Percentiles rank a stretch among this genome's conserved stretches.
Evolutionary conservation across 2,797 vertebrate genomes (phyloP).

Genomic region (Harpagifer antarcticus): DNA sequence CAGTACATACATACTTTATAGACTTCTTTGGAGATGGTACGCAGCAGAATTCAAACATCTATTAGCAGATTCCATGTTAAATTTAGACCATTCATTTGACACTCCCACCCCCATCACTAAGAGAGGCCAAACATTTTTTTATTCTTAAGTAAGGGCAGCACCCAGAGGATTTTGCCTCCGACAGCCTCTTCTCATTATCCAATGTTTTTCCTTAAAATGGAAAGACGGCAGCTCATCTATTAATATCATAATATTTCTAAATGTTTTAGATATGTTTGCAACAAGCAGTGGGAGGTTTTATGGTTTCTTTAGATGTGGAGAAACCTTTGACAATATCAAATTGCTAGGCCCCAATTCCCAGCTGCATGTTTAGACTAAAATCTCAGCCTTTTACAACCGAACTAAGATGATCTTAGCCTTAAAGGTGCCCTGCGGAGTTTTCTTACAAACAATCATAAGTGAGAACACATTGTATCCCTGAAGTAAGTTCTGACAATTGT

Average conservation of each 20-base stretch:
- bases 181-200: not conserved
- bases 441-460: not conserved
- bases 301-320: not conserved
- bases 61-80: constrained; percentile 13
- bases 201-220: not conserved
- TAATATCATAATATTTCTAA: not conserved
- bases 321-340: not conserved
- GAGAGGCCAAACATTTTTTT: constrained; percentile 6
- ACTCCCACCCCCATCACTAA: not conserved
- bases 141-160: not conserved
- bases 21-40: not conserved
- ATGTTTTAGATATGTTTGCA: constrained; percentile 1
- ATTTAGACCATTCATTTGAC: constrained; percentile 1
- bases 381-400: not conserved
- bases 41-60: constrained; percentile 6
- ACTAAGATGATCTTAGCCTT: not conserved
- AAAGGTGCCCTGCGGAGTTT: not conserved
- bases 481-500: not conserved
- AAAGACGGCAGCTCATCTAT: not conserved
- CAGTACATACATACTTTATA: constrained; percentile 16
- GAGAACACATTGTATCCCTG: not conserved
- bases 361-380: not conserved
- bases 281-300: not conserved
- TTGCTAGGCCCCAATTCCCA: not conserved
- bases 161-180: not conserved